Conservation (phyloP, 2,113 vertebrate genomes). For the Coracopsis vasa region DNA sequence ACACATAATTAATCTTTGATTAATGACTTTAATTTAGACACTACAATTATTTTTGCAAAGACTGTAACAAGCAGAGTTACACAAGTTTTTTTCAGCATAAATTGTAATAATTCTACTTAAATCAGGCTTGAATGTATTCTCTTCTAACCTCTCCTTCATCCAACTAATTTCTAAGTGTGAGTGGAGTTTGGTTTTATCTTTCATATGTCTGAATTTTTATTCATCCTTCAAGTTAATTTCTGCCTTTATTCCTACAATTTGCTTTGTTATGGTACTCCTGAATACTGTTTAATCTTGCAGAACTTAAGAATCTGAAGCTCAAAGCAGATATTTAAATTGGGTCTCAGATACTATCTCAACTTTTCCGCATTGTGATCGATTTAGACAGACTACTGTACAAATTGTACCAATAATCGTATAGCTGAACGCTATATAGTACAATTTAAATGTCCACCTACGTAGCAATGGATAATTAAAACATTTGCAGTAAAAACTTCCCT, state of each 20-base stretch:
- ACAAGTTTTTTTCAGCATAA: not conserved
- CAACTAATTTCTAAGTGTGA: not conserved
- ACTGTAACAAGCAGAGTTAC: not conserved
- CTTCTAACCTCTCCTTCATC: not conserved
- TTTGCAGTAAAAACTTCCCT: not conserved
- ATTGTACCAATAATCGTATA: not conserved
- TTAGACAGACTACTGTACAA: not conserved
- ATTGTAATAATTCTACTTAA: not conserved
- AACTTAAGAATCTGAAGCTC: not conserved
- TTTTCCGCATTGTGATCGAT: not conserved
- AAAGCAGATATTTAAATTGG: not conserved
- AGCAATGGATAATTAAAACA: not conserved
- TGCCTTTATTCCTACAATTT: not conserved
- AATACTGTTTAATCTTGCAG: not conserved
- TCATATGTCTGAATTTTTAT: not conserved
- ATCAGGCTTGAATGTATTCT: not conserved
- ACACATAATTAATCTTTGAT: slow-evolving; percentile 21
- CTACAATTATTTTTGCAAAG: not conserved
- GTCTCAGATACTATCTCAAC: not conserved
- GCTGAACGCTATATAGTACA: not conserved
- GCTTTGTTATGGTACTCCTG: not conserved
- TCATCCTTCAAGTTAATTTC: not conserved
- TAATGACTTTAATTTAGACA: slow-evolving; percentile 16
- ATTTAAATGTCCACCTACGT: not conserved
- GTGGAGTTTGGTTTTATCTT: not conserved